phyloP scores from a whole-genome alignment of 1,140 invertebrate species.

The Ladona fulva region DNA sequence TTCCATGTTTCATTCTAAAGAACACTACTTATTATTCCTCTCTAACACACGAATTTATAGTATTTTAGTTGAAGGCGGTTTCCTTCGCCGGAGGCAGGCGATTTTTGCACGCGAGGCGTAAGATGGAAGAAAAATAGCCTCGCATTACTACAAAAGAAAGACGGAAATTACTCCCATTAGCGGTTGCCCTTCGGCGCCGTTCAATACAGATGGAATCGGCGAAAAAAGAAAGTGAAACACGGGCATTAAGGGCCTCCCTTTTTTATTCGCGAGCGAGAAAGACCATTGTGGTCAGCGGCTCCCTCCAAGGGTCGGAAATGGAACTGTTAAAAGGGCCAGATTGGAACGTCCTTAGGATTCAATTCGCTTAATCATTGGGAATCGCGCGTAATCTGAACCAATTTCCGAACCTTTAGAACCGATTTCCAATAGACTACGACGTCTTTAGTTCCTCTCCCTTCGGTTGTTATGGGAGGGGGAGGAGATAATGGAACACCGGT shows the following conservation, averaged over 20 bases:
- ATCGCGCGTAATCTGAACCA: not conserved
- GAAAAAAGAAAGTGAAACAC: not conserved
- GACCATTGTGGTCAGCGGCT: not conserved
- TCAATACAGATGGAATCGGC: slow-evolving; percentile 2
- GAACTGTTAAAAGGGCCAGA: not conserved
- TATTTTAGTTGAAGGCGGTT: too few relatives aligned
- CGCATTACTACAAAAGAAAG: slow-evolving; percentile 6
- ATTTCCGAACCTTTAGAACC: not conserved
- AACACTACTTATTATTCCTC: too few relatives aligned
- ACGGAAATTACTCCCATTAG: not conserved
- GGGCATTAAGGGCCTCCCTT: not conserved
- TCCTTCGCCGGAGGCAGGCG: too few relatives aligned
- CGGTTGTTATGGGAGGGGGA: too few relatives aligned
- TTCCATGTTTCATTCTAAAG: too few relatives aligned
- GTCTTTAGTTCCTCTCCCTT: too few relatives aligned
- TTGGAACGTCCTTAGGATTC: slow-evolving; percentile 4
- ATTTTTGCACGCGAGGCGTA: too few relatives aligned
- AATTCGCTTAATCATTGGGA: slow-evolving; percentile 2
- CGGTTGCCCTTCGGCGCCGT: not conserved
- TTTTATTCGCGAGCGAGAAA: not conserved
- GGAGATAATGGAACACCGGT: too few relatives aligned
- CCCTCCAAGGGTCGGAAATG: not conserved
- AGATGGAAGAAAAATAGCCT: not conserved
- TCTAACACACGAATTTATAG: too few relatives aligned
- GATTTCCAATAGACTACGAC: not conserved